phyloP scores from a whole-genome alignment of 2,888 invertebrate genomes.

The Andrena minutula region DNA sequence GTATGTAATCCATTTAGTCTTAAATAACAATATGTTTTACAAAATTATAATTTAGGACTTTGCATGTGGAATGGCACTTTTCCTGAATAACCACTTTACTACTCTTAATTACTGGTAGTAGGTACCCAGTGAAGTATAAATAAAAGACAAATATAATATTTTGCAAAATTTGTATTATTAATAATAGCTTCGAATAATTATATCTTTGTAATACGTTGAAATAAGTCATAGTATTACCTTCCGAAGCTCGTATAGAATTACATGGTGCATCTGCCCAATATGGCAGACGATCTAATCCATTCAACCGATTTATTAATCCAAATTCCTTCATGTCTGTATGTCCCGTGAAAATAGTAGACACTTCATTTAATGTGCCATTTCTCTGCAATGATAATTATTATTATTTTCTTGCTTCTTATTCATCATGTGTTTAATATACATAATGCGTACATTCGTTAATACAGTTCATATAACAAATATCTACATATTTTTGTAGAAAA shows the following conservation, averaged over 20 bases:
- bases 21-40: too few species aligned
- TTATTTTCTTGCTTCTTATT: neutral
- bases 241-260: slow-evolving; percentile 86
- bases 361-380: slow-evolving; percentile 93
- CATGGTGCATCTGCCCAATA: slow-evolving; percentile 92
- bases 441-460: neutral
- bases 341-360: slow-evolving; percentile 93
- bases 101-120: too few species aligned
- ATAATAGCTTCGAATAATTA: too few species aligned
- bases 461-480: neutral
- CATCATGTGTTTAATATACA: neutral
- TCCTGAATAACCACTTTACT: too few species aligned
- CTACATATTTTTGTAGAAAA: neutral
- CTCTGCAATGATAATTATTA: slow-evolving; percentile 86
- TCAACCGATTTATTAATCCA: slow-evolving; percentile 91
- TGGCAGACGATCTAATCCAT: slow-evolving; percentile 91
- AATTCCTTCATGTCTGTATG: slow-evolving; percentile 91
- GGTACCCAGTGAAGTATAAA: too few species aligned
- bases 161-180: too few species aligned
- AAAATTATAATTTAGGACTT: too few species aligned
- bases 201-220: too few species aligned
- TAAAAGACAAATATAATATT: too few species aligned
- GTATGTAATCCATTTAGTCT: too few species aligned
- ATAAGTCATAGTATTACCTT: slow-evolving; percentile 78
- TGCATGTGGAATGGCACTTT: too few species aligned